Conservation (phyloP, 2,888 invertebrate genomes). For the Euproctis similis region DNA sequence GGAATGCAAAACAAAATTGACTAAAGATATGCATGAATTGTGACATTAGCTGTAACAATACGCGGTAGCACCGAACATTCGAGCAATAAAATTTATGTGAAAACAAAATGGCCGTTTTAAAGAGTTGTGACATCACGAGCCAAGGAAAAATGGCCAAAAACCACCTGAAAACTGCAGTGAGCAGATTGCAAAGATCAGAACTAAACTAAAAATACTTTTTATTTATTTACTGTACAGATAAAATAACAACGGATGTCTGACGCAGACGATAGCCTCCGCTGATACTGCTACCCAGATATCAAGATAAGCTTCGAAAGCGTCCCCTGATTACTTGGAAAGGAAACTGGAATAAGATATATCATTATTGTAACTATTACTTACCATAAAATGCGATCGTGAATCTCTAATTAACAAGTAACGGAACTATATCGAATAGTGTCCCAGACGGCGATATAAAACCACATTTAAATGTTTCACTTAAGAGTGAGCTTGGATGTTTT, state of each 20-base stretch:
- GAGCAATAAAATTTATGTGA: constrained; percentile 65
- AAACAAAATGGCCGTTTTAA: constrained; percentile 59
- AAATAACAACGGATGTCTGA: constrained; percentile 44
- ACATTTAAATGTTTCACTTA: constrained; percentile 40
- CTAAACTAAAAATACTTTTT: constrained; percentile 41
- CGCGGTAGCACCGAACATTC: constrained; percentile 45
- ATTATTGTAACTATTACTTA: constrained; percentile 56
- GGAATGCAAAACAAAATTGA: constrained; percentile 68
- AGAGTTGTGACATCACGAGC: constrained; percentile 60
- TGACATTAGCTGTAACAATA: constrained; percentile 45
- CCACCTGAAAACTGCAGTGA: constrained; percentile 31
- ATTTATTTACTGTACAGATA: constrained; percentile 52
- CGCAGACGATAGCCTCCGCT: constrained; percentile 39
- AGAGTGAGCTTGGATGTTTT: constrained; percentile 35
- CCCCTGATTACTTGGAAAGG: constrained; percentile 44
- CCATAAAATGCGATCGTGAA: constrained; percentile 47
- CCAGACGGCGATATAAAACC: constrained; percentile 25
- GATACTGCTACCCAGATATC: constrained; percentile 56
- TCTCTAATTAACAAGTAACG: constrained; percentile 58
- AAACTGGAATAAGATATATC: constrained; percentile 48
- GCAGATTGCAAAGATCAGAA: constrained; percentile 28
- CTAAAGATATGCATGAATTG: constrained; percentile 50
- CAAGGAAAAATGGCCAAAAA: constrained; percentile 39
- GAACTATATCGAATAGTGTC: constrained; percentile 37
- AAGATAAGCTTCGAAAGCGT: constrained; percentile 49